phyloP scores from a whole-genome alignment of 1,140 invertebrate genomes.

The Nephotettix cincticeps region DNA sequence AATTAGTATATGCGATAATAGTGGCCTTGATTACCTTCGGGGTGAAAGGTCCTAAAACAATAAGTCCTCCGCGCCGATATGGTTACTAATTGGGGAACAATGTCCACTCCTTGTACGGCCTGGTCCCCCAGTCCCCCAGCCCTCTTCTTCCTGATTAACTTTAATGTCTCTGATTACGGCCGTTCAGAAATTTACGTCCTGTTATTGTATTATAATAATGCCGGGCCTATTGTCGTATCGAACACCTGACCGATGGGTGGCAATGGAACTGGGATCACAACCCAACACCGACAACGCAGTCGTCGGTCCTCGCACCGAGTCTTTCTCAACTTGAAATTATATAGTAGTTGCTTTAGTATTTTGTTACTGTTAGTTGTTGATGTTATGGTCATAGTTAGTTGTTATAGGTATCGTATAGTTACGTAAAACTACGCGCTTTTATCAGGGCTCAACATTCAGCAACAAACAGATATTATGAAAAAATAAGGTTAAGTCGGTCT shows the following conservation, averaged over 20 bases:
- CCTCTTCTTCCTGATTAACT: not conserved
- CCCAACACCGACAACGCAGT: too few species aligned
- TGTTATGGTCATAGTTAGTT: too few species aligned
- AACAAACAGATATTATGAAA: too few species aligned
- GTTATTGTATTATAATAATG: not conserved
- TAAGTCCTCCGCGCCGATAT: conserved; percentile 16
- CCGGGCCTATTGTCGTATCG: not conserved
- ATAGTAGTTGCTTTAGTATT: too few species aligned
- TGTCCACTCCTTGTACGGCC: not conserved
- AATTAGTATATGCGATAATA: conserved; percentile 28
- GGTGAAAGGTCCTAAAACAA: conserved; percentile 14
- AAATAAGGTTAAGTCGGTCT: too few species aligned
- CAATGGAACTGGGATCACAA: not conserved
- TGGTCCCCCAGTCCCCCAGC: too few species aligned
- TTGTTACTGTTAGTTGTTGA: too few species aligned
- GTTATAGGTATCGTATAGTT: too few species aligned
- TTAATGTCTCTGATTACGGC: conserved; percentile 1
- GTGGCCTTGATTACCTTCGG: conserved; percentile 17
- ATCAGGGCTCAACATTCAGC: too few species aligned
- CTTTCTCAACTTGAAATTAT: too few species aligned
- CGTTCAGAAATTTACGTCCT: not conserved
- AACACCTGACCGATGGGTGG: not conserved
- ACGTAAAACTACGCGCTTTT: too few species aligned
- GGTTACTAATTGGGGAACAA: conserved; percentile 6
- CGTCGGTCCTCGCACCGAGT: too few species aligned